A percentile compares a stretch with the other conserved stretches of the same genome.
Evolutionary conservation across 1,140 invertebrate genomes (phyloP).

Genomic region (Coenobita brevimanus): DNA sequence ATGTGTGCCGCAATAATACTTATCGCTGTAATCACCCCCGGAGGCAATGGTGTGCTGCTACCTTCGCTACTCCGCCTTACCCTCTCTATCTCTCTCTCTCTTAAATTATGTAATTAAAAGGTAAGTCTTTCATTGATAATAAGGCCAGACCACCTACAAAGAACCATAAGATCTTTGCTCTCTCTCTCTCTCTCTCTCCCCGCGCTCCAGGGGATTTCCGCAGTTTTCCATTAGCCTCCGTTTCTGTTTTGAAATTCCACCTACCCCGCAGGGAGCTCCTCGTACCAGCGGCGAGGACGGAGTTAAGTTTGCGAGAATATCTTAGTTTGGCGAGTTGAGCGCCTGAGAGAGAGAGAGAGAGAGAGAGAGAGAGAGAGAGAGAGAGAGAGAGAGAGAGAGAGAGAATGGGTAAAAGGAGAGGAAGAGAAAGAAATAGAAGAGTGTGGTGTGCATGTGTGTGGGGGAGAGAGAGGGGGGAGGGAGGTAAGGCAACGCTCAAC

Average conservation of each 20-base stretch:
- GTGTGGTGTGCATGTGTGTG: neutral
- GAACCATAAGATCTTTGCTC: neutral
- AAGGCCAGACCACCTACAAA: slow-evolving; percentile 12
- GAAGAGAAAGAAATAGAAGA: too few relatives aligned
- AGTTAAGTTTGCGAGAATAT: slow-evolving; percentile 18
- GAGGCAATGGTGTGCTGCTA: too few relatives aligned
- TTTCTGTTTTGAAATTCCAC: slow-evolving; percentile 47
- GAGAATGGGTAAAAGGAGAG: too few relatives aligned
- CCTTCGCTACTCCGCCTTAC: neutral
- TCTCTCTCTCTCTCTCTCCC: slow-evolving; percentile 1
- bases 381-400: neutral
- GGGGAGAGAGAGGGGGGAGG: neutral
- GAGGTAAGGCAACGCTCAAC: too few relatives aligned
- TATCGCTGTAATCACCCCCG: too few relatives aligned
- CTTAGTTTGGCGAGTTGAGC: slow-evolving; percentile 15
- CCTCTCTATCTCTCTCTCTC: neutral
- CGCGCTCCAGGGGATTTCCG: slow-evolving; percentile 49
- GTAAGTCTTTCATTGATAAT: too few relatives aligned
- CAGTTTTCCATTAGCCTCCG: slow-evolving; percentile 56
- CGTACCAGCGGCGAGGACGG: neutral
- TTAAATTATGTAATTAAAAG: too few relatives aligned
- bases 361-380: neutral
- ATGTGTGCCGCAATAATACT: too few relatives aligned
- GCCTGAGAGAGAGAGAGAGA: neutral
- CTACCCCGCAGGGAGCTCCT: too few relatives aligned